Evolutionary conservation across 2,888 invertebrate species (phyloP).

Genomic region (Cephalotes varians): DNA sequence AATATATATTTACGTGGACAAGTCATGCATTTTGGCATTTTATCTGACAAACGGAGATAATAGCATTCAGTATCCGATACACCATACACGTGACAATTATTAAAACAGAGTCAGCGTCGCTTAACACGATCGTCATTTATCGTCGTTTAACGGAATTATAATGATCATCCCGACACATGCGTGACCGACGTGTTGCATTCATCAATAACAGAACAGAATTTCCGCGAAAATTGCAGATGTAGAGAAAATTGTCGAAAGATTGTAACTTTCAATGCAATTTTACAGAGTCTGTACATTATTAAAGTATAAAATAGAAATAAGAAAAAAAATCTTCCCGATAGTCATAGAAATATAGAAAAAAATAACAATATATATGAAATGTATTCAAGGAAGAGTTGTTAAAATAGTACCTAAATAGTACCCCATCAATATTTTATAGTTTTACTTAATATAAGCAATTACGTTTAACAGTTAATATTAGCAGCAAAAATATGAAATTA

Average conservation of each 20-base stretch:
- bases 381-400: no score
- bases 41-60: slow-evolving; percentile 45
- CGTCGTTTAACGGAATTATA: slow-evolving; percentile 73
- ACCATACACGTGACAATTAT: slow-evolving; percentile 71
- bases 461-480: no score
- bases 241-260: not conserved
- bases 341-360: not conserved
- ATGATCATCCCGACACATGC: slow-evolving; percentile 67
- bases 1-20: not conserved
- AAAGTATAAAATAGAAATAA: not conserved
- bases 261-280: not conserved
- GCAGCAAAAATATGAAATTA: no score
- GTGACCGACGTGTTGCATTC: slow-evolving; percentile 62
- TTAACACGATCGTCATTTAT: slow-evolving; percentile 75
- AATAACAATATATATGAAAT: not conserved
- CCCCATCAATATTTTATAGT: no score
- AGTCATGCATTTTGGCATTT: slow-evolving; percentile 54
- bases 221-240: slow-evolving; percentile 38
- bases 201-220: slow-evolving; percentile 66
- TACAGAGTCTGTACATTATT: not conserved
- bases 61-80: slow-evolving; percentile 52
- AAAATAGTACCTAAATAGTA: no score
- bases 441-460: no score
- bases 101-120: slow-evolving; percentile 74
- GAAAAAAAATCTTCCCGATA: not conserved